Base-by-base conservation (phyloP, 2,797 vertebrate genomes). In the Phylloscopus collybita region DNA sequence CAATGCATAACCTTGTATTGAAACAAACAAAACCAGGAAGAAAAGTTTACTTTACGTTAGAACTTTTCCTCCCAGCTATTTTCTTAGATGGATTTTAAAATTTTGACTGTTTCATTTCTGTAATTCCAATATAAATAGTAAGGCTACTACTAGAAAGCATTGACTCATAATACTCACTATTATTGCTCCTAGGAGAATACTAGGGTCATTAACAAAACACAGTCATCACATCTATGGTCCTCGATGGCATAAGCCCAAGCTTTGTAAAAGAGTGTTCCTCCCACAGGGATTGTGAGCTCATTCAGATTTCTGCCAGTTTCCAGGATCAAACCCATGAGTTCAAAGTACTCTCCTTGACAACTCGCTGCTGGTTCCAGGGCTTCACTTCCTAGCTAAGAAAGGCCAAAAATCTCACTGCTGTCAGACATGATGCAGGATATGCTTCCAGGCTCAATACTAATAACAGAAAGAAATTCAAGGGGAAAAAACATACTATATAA, bases 181-280 rank as follows among this genome's bases (percentile, higher is more conserved):
- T 94, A 93, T 88, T 90, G 79, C 30, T 92, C 82, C 72, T 80
- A 17, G 69, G 91, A 95, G 91, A 88, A 80, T 71, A 72, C 22
- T 3, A 74, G 13, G 50, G 57, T 90, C 70, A 90, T 95, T 92
- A 80, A 87, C 32, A 87, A 92, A 92, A 64, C 32, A 71, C 53
- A 91, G 42, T 54, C 75, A 75, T 92, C 65, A 44, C 5, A 3
- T 83, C 42, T 78, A 44, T 65, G 65, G 61, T 78, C 50, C 22
- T 87, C 4, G 7, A 69, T 86, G 91, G 90, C 94, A 90, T 16
- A 72, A 81, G 23, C 61, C 75, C 85, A 95, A 86, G 57, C n/a
- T 94, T 80, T 90, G 42, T 90, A 27, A 92, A 74, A 76, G 26
- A 87, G 27, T 72, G 30, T 83, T 90, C 67, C 76, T 93, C 87